phyloP scores from a whole-genome alignment of 2,113 vertebrate species.

The human (Homo sapiens) region GRCh38 chr6:116837001-116837500 shows the following conservation, averaged over 20 bases:
- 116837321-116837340: not conserved
- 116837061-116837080: not conserved
- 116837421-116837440: not conserved
- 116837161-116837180: constrained; percentile 31
- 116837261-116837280: constrained; percentile 41
- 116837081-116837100: not conserved
- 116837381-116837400: not conserved
- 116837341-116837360: constrained; percentile 2
- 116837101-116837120: not conserved
- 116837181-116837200: constrained; percentile 57
- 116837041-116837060: constrained; percentile 23
- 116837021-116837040: not conserved
- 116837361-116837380: not conserved
- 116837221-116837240: not conserved
- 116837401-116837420: not conserved
- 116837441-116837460: not conserved
- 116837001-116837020: not conserved
- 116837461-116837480: not conserved
- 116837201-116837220: constrained; percentile 51
- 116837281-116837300: constrained; percentile 28
- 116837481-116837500: not conserved
- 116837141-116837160: constrained; percentile 45
- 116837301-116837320: not conserved
- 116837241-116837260: constrained; percentile 52
- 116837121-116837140: not conserved